Evolutionary conservation across 2,888 invertebrate species (phyloP), one percentile per base, ranked within the genome.

Genomic region (Ashinkailepas kermadecensis): DNA sequence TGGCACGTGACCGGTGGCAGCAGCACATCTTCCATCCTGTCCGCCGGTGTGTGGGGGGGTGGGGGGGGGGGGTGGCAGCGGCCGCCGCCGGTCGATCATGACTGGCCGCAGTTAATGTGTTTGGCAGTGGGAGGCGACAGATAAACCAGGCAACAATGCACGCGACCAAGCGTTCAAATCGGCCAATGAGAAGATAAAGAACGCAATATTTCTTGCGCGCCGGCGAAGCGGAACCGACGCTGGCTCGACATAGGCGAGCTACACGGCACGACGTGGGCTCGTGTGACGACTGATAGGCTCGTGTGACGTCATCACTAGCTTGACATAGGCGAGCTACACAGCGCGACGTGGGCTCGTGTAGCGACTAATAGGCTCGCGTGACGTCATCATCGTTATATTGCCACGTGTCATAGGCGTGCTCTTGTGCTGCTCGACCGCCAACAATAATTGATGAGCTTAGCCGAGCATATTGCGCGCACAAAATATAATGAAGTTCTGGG

Each of bases 171-270:
- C 74, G 74, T 74, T 74, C 74, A 74, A 74, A 74, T 74, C 74
- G 21, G 74, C 74, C 74, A 74, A 74, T 74, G 74, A 74, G 54
- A 74, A 74, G 74, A 74, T 74, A 74, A 74, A 74, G 74, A 74
- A 74, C 74, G 18, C 56, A 74, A 74, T 74, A 74, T 74, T 74
- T 74, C 74, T 74, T 74, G 54, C 56, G 21, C 15, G 18, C 56
- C 54, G 56, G 54, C 56, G 74, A 10, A 21, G 74, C 74, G 74
- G 54, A 23, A 54, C 39, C 39, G 39, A 39, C 39, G 39, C 39
- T 39, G 39, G 67, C 23, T 13, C 25, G 25, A 13, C 13, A 13
- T 25, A 2, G 67, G 25, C 13, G 67, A 67, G 11, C 39, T 39
- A 39, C 23, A 13, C 25, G 13, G 67, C 23, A 25, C 23, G 67